Evolutionary conservation across 1,140 invertebrate species (phyloP), one percentile per base, ranked within the genome.

Genomic region (Oncopodura yosiiana): DNA sequence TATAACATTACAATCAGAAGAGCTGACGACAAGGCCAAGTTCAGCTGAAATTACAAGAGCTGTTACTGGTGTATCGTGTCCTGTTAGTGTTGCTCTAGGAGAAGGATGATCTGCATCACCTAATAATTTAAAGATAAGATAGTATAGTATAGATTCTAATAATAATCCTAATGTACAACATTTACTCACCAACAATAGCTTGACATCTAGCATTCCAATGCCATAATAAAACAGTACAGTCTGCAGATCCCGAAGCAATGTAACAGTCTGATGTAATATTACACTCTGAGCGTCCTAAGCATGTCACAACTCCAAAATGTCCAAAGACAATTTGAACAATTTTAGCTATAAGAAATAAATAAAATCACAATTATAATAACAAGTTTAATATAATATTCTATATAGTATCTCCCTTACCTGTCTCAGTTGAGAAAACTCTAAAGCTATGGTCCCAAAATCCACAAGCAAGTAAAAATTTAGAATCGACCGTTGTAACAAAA

Each of bases 391-490:
- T 18, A 6, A 6, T 41, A 41, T 6, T 18, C 18, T 27, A 11
- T 21, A 45, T 23, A 27, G 6, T 29, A 18, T 32, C 38, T 24
- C n/a, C 42, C 65, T 66, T 73, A 90, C 89, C 88, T 63, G 89
- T 92, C 70, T 99, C 95, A 0, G 94, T 92, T 37, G 87, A 91
- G 72, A 97, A 99, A 2, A 99, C 88, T 23, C 95, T 75, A 73
- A 99, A 99, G 72, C 92, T 96, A 70, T 98, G 98, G 70, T 99
- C 95, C 87, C 94, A 98, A 74, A 98, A 99, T 37, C 94, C 94
- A 72, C 92, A 94, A n/a, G 94, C 94, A 55, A 99, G 86, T 48
- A 99, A 78, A 70, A 94, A 97, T 55, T 87, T 78, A 63, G 89
- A 94, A 70, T 99, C 95, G 3, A 96, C 91, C 1, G 94, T 97